Base-by-base conservation (phyloP, 2,888 invertebrate species). In the Perdita meconis region DNA sequence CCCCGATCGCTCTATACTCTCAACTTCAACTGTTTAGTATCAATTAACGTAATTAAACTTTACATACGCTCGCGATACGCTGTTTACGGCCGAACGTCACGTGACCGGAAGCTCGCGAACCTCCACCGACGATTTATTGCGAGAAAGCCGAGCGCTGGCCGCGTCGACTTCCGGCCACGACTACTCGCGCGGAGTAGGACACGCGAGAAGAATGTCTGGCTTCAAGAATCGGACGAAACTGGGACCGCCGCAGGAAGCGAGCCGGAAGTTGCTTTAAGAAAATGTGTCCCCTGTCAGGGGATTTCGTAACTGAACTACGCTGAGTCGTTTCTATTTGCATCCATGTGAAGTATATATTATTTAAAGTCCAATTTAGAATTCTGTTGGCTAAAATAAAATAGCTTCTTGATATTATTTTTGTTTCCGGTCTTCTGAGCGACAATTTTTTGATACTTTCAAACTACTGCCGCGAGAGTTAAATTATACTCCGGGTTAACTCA, bases 11-110 rank as follows among this genome's bases (percentile, higher is more conserved):
- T 19, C 36, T 66, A 57, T 30, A 30, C 3, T 30, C 19, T 51
- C 36, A 56, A 72, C 63, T 51, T 63, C 57, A 53, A 60, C 59
- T 22, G 64, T 56, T 75, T 70, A 60, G 69, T 40, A 57, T 78
- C 69, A 60, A 78, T 78, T 70, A 78, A 78, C 64, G 64, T 64
- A 78, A 78, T 78, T 78, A 78, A 56, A 44, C 63, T 60, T 68
- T 19, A 19, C 16, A 60, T 53, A 34, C 42, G 51, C 16, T 34
- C 59, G 66, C 51, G 36, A 26, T 55, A 30, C 53, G 13, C n/a
- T 22, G 63, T 13, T 30, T 47, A n/a, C 55, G 55, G 16, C 42
- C 22, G 61, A 42, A 61, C n/a, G 63, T 64, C 57, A 65, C 57
- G 74, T 38, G 59, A 59, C 51, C 65, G 65, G 64, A 59, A 67